Evolutionary conservation across 2,113 vertebrate species (phyloP).

Genomic region (Mesembrinibis cayennensis): DNA sequence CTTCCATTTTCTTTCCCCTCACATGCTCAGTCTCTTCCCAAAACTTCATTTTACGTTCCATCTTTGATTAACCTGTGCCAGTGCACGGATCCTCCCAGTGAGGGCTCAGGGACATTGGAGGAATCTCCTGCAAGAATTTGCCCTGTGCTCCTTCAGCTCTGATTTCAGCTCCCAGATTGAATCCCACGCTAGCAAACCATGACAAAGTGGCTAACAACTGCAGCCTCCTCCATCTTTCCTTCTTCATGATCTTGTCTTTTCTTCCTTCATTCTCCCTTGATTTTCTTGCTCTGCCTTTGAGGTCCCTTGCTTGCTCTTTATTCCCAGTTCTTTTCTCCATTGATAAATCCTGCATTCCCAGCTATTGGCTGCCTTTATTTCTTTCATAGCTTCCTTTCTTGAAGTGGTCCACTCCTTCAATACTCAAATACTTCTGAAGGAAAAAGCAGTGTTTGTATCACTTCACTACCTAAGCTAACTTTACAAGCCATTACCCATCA

Average conservation of each 20-base stretch:
- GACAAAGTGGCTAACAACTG: background rate
- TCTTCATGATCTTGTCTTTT: background rate
- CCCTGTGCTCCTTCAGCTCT: background rate
- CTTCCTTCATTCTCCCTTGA: background rate
- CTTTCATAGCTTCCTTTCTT: background rate
- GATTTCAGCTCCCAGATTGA: background rate
- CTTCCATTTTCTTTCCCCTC: background rate
- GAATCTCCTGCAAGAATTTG: background rate
- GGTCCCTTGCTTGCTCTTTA: background rate
- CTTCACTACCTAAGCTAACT: background rate
- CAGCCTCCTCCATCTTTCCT: background rate
- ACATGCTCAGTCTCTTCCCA: background rate
- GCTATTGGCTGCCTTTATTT: background rate
- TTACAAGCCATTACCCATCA: background rate
- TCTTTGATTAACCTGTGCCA: background rate
- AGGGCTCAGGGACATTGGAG: background rate
- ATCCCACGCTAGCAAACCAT: background rate
- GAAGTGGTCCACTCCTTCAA: background rate
- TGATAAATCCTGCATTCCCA: background rate
- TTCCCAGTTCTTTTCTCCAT: background rate
- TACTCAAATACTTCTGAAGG: background rate
- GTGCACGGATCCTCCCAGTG: accelerated
- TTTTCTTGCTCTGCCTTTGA: background rate
- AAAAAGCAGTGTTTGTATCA: background rate
- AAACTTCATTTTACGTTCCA: background rate